These are phyloP conservation scores for Echinometra lucunter DNA, from an alignment of 53 echinoderm and acorn worm species.

Conservation along the genomic window DNA sequence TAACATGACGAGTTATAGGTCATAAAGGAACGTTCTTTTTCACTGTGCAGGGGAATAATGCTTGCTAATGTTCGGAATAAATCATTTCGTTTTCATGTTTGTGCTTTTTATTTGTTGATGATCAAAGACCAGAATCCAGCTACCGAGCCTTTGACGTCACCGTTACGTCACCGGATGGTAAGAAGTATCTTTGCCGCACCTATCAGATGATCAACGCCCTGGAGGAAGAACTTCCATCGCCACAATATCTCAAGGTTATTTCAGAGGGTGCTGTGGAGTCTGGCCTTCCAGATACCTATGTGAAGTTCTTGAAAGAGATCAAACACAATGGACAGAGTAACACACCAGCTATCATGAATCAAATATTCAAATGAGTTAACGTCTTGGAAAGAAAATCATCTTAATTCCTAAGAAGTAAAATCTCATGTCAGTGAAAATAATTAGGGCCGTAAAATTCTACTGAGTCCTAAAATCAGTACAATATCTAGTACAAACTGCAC, in stretches of 20 bases:
- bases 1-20: no score
- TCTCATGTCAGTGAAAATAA: no score
- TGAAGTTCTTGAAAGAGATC: slow-evolving; percentile 37
- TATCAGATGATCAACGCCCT: slow-evolving; percentile 44
- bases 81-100: background rate
- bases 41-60: no score
- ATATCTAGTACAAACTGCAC: no score
- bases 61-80: no score
- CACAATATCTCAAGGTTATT: slow-evolving; percentile 74
- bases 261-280: slow-evolving; percentile 41
- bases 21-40: no score
- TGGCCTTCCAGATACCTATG: slow-evolving; percentile 53
- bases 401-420: no score
- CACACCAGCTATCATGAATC: slow-evolving; percentile 22
- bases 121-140: slow-evolving; percentile 15
- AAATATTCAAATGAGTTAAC: slow-evolving; percentile 26
- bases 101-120: background rate
- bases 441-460: no score
- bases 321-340: slow-evolving; percentile 37
- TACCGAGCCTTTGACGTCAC: slow-evolving; percentile 47
- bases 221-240: slow-evolving; percentile 67
- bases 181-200: background rate
- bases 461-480: no score
- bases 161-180: slow-evolving; percentile 43
- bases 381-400: no score